These are phyloP conservation scores for Phylloscopus trochilus DNA, from an alignment of 2,113 vertebrate genomes.

Conservation along the genomic window DNA sequence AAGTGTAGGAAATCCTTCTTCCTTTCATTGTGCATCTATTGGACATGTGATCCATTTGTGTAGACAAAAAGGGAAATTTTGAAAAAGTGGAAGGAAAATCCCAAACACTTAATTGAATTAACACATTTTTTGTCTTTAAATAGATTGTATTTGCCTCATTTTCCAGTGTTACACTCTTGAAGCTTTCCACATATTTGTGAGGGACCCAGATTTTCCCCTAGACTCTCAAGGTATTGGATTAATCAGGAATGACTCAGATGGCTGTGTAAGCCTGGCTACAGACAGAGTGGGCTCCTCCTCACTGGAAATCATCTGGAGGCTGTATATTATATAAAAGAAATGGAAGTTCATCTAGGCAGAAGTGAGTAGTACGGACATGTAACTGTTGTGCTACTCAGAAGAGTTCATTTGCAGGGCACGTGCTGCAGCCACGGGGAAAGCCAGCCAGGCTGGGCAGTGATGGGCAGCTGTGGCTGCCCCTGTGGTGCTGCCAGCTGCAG, in stretches of 20 bases:
- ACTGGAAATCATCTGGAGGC: not conserved
- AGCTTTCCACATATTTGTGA: not conserved
- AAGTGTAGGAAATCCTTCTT: conserved; percentile 56
- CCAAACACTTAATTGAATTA: not conserved
- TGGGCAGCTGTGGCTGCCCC: not conserved
- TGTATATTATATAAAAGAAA: not conserved
- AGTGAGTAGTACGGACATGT: not conserved
- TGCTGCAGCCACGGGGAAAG: not conserved
- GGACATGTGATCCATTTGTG: not conserved
- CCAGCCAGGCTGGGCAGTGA: not conserved
- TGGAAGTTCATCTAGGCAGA: not conserved
- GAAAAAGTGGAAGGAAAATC: conserved; percentile 5
- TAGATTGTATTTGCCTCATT: not conserved
- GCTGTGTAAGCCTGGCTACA: not conserved
- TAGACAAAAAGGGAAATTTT: conserved; percentile 18
- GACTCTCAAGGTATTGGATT: not conserved
- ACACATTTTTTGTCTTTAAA: not conserved
- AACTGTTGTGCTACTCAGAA: not conserved
- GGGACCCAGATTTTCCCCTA: not conserved
- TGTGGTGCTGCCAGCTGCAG: not conserved
- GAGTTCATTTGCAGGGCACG: not conserved
- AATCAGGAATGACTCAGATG: not conserved
- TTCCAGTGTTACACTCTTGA: not conserved
- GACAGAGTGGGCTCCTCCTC: rapidly evolving
- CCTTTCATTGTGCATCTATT: conserved; percentile 50